Base-by-base conservation (phyloP, 2,888 invertebrate genomes). In the Drosophila atripex region DNA sequence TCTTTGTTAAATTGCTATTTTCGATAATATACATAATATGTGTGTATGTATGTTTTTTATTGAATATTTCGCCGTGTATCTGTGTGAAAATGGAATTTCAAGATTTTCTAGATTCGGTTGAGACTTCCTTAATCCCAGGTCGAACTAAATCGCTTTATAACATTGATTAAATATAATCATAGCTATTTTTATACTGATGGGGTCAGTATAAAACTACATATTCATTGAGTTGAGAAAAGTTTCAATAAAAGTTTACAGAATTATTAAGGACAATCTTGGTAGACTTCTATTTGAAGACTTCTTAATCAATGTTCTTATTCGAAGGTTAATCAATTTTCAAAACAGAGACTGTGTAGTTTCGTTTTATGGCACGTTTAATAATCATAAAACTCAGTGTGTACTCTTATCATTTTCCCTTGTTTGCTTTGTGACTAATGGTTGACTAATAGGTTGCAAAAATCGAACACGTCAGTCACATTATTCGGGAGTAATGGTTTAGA, bases 1-100 rank as follows among this genome's bases (percentile, higher is more conserved):
- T 47, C 38, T 63, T 64, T 75, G 57, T 70, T 80, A 68, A 76
- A 73, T 73, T 59, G 61, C 49, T 38, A 59, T 66, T 65, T 12
- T 59, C 4, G 16, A 18, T 41, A 38, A 21, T 53, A 51, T 51
- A 28, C 9, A 9, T 9, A 28, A 0, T 1, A 8, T 25, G 23
- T 25, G 25, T 25, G 8, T 25, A 35, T 49, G 18, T 14, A 35
- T 38, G n/a, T n/a, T n/a, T n/a, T n/a, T n/a, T n/a, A 50, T 46
- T 45, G 25, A 55, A 65, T 49, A 47, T 38, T 53, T 49, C 8
- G 28, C 32, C 30, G 53, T 41, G 16, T 50, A 11, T 53, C 21
- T 43, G 38, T 21, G 21, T 25, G 7, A 11, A 11, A 14, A 32
- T 46, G 30, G 23, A 35, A n/a, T 41, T 46, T 51, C 51, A 45